phyloP scores from a whole-genome alignment of 2,113 vertebrate species.

The Cebidichthys violaceus region DNA sequence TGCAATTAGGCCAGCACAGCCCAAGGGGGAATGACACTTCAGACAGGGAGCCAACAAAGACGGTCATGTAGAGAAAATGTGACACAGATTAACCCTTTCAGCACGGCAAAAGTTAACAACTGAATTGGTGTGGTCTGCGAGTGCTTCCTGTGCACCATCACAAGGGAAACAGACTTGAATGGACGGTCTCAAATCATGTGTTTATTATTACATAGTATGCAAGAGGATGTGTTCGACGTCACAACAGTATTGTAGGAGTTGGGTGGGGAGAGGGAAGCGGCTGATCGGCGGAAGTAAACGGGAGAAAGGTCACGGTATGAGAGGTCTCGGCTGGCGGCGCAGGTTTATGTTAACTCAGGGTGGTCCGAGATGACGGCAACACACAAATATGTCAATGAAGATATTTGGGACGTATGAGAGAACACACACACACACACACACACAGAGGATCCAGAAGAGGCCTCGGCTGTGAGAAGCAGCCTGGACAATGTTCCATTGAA shows the following conservation, averaged over 20 bases:
- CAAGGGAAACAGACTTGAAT: constrained; percentile 28
- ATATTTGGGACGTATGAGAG: constrained; percentile 55
- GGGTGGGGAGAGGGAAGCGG: constrained; percentile 17
- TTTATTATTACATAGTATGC: constrained; percentile 54
- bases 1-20: constrained; percentile 67
- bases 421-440: constrained; percentile 22
- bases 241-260: constrained; percentile 18
- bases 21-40: constrained; percentile 63
- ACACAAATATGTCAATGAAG: constrained; percentile 79
- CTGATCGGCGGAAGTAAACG: constrained; percentile 7
- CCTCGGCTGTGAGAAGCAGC: constrained; percentile 62
- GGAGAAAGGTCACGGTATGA: constrained; percentile 54
- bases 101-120: not conserved
- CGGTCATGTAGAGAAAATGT: constrained; percentile 48
- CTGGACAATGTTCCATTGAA: constrained; percentile 80
- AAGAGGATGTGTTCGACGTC: constrained; percentile 42
- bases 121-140: not conserved
- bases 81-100: constrained; percentile 66
- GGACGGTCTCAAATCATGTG: constrained; percentile 8
- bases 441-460: constrained; percentile 33
- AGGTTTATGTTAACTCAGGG: constrained; percentile 81
- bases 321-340: constrained; percentile 49
- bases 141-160: constrained; percentile 40
- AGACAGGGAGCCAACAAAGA: constrained; percentile 60
- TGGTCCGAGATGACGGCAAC: constrained; percentile 78